phyloP scores from a whole-genome alignment of 2,888 invertebrate species.

The Chymomyza caudatula region DNA sequence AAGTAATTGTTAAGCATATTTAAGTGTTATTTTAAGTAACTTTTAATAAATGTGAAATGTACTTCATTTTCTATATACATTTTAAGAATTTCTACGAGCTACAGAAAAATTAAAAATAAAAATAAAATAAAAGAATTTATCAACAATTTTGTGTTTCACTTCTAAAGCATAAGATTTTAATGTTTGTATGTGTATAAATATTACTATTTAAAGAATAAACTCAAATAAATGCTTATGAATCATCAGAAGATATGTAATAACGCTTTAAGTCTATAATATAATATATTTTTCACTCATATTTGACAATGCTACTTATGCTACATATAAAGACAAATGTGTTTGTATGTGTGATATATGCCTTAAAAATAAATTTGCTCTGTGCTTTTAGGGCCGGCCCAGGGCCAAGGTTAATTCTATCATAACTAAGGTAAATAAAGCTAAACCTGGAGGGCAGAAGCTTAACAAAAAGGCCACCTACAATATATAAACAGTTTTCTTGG shows the following conservation, averaged over 20 bases:
- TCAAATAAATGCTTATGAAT: background rate
- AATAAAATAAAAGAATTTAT: background rate
- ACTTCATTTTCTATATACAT: too few species aligned
- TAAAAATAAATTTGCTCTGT: conserved; percentile 20
- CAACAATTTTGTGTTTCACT: background rate
- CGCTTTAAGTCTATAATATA: background rate
- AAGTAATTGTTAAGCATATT: too few species aligned
- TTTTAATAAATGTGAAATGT: too few species aligned
- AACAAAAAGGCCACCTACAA: background rate
- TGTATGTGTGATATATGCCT: background rate
- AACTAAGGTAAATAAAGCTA: background rate
- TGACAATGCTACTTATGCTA: conserved; percentile 27
- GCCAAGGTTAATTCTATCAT: conserved; percentile 28
- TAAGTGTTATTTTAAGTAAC: too few species aligned
- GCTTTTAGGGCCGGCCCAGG: conserved; percentile 51
- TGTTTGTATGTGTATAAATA: background rate
- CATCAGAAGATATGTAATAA: background rate
- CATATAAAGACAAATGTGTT: conserved; percentile 34
- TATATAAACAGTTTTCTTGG: background rate
- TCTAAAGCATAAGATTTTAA: background rate
- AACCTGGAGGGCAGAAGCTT: background rate
- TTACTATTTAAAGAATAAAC: background rate
- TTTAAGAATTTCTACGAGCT: too few species aligned
- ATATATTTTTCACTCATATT: background rate
- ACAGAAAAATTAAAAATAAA: too few species aligned